phyloP scores from a whole-genome alignment of 2,888 invertebrate genomes.

The Oithona nana region DNA sequence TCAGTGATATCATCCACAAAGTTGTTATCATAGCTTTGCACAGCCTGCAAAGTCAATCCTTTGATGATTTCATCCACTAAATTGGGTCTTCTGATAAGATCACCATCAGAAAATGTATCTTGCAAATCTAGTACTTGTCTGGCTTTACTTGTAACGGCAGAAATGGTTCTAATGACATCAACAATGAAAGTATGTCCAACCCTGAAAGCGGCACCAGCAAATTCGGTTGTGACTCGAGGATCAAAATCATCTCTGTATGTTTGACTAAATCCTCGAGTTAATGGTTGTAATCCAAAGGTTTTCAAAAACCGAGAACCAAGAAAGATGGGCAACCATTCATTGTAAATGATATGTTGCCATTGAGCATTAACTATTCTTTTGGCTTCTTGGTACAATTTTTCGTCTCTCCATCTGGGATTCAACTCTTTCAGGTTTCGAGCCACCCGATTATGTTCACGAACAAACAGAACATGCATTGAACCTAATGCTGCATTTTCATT shows the following conservation, averaged over 20 bases:
- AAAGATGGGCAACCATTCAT: conserved; percentile 56
- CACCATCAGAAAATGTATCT: neutral
- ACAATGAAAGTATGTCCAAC: conserved; percentile 24
- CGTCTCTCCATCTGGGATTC: conserved; percentile 55
- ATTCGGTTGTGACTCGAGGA: conserved; percentile 24
- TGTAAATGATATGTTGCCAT: conserved; percentile 56
- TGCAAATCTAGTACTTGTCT: neutral
- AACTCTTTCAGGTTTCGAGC: conserved; percentile 39
- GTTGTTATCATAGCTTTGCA: neutral
- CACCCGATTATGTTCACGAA: conserved; percentile 59
- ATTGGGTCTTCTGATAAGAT: neutral
- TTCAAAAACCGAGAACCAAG: conserved; percentile 28
- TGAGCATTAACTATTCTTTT: conserved; percentile 52
- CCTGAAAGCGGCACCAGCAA: conserved; percentile 25
- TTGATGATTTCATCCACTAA: conserved; percentile 8
- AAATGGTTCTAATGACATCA: neutral
- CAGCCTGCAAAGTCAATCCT: neutral
- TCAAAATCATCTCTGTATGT: conserved; percentile 22
- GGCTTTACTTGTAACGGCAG: neutral
- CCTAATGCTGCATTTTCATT: conserved; percentile 17
- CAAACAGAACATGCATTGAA: conserved; percentile 42
- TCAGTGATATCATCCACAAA: conserved; percentile 12
- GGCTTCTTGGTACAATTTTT: conserved; percentile 48
- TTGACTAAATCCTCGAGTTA: conserved; percentile 22
- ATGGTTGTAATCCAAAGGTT: conserved; percentile 24